Conservation (phyloP, 2,888 invertebrate genomes). For the Cetonia aurata region DNA sequence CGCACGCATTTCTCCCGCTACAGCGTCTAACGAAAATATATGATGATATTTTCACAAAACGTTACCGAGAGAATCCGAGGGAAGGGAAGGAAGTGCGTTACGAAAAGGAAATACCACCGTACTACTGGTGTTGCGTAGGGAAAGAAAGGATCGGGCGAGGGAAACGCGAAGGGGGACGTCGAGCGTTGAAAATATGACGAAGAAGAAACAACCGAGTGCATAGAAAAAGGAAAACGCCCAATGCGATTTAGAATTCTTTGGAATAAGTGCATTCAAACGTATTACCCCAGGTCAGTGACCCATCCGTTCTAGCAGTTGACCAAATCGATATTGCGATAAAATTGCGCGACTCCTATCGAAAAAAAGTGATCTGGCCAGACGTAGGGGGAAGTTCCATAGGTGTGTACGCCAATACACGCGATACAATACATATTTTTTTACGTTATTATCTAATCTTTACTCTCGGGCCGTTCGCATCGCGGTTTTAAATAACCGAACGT, state of each 20-base stretch:
- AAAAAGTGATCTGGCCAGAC: conserved; percentile 40
- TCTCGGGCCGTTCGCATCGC: conserved; percentile 7
- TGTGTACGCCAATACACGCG: neutral
- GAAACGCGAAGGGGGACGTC: neutral
- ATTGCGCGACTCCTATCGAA: conserved; percentile 36
- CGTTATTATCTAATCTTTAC: conserved; percentile 39
- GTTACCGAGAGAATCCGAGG: neutral
- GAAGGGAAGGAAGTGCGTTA: conserved; percentile 15
- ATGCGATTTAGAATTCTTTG: conserved; percentile 47
- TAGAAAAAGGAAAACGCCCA: conserved; percentile 30
- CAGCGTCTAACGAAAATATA: neutral
- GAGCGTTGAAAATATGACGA: conserved; percentile 17
- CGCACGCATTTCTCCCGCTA: neutral
- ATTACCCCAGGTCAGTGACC: conserved; percentile 55
- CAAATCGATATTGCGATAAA: conserved; percentile 51
- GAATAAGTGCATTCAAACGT: conserved; percentile 49
- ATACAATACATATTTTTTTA: conserved; percentile 21
- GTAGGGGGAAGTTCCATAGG: conserved; percentile 6
- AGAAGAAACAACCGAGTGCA: conserved; percentile 19
- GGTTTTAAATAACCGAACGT: conserved; percentile 1
- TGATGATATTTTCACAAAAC: conserved; percentile 11
- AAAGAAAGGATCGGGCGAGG: neutral
- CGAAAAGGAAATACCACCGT: conserved; percentile 7
- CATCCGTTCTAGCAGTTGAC: conserved; percentile 47
- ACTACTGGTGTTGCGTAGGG: neutral